Percentiles rank a stretch among this genome's conserved stretches.
Conservation (phyloP, 1,140 invertebrate species). For the Idris sp. region DNA sequence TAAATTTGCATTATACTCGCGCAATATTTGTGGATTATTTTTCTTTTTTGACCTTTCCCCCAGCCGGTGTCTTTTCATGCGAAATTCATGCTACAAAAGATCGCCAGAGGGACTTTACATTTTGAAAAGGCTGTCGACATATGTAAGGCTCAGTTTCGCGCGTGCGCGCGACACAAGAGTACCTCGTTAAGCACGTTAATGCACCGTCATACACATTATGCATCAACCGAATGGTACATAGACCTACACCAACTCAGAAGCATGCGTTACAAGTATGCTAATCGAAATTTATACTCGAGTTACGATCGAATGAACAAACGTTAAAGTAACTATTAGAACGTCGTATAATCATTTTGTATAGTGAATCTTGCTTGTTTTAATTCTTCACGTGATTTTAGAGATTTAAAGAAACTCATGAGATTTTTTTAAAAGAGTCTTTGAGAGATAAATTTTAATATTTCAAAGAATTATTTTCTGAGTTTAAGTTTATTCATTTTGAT, state of each 20-base stretch:
- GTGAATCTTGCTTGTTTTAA: slow-evolving; percentile 10
- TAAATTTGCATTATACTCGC: slow-evolving; percentile 1
- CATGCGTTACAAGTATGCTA: slow-evolving; percentile 16
- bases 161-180: slow-evolving; percentile 4
- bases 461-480: too few relatives aligned
- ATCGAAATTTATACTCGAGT: slow-evolving; percentile 15
- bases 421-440: too few relatives aligned
- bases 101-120: slow-evolving; percentile 41
- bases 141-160: slow-evolving; percentile 3
- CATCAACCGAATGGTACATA: background rate
- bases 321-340: slow-evolving; percentile 8
- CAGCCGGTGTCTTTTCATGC: slow-evolving; percentile 10
- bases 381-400: too few relatives aligned
- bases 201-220: too few relatives aligned
- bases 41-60: slow-evolving; percentile 14
- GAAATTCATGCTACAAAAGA: slow-evolving; percentile 46
- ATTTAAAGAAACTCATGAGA: too few relatives aligned
- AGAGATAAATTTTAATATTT: too few relatives aligned
- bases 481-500: too few relatives aligned
- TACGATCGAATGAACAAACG: slow-evolving; percentile 10
- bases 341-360: background rate
- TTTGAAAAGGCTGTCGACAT: slow-evolving; percentile 46
- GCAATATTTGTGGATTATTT: slow-evolving; percentile 27
- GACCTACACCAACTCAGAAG: background rate
- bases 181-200: too few relatives aligned